Evolutionary conservation across 2,113 vertebrate species (phyloP).

Genomic region (Gambusia affinis): DNA sequence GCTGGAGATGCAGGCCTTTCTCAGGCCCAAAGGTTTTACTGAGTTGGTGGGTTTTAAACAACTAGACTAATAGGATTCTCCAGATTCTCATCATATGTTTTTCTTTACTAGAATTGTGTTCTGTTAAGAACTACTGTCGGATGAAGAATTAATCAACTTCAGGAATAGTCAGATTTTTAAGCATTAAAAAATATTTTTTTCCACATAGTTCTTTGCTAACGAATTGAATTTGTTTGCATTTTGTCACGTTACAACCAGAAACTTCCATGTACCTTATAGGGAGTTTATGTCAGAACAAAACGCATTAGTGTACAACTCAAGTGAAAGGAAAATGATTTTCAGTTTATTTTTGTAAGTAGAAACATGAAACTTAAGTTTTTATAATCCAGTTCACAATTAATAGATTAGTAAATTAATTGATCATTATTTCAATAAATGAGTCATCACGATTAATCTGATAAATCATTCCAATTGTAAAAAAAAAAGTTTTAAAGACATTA

Average conservation of each 20-base stretch:
- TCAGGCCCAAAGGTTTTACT: not conserved
- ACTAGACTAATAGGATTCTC: slow-evolving; percentile 3
- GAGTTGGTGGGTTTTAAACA: not conserved
- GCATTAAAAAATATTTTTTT: too few species aligned
- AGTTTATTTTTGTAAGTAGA: too few species aligned
- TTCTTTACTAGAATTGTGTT: not conserved
- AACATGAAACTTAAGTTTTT: too few species aligned
- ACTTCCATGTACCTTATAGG: not conserved
- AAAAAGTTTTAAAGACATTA: not conserved
- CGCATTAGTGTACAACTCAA: not conserved
- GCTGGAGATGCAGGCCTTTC: slow-evolving; percentile 3
- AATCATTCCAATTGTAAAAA: not conserved
- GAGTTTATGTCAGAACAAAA: not conserved
- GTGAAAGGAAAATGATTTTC: too few species aligned
- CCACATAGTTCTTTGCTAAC: too few species aligned
- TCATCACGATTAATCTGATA: too few species aligned
- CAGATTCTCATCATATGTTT: not conserved
- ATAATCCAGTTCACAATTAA: too few species aligned
- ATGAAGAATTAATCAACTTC: not conserved
- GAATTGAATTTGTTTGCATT: not conserved
- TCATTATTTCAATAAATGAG: too few species aligned
- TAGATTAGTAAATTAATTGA: too few species aligned
- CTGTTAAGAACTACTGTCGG: slow-evolving; percentile 5
- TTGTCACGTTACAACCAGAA: not conserved
- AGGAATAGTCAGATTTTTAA: too few species aligned